A percentile compares a stretch with the other conserved stretches of the same genome.
phyloP scores from a whole-genome alignment of 1,140 invertebrate species.

The Drosophila nebulosa region DNA sequence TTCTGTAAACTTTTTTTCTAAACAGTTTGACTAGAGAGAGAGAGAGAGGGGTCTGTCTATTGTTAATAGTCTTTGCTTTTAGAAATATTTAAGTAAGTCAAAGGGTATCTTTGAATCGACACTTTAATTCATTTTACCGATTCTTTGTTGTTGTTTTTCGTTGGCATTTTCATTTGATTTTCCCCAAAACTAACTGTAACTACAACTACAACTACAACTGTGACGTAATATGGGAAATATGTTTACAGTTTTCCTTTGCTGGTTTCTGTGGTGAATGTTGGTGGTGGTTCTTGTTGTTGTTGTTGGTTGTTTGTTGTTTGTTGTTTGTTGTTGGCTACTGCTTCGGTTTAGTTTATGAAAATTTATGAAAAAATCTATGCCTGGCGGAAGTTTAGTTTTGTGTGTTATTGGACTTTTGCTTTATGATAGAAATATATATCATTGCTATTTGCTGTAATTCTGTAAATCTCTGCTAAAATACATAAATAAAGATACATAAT shows the following conservation, averaged over 20 bases:
- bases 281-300: background rate
- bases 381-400: slow-evolving; percentile 46
- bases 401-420: slow-evolving; percentile 34
- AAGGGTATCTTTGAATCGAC: too few species aligned
- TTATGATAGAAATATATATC: background rate
- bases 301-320: background rate
- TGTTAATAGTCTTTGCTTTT: too few species aligned
- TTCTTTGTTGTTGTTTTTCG: slow-evolving; percentile 36
- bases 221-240: slow-evolving; percentile 74
- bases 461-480: background rate
- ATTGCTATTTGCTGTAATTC: background rate
- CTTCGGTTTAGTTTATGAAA: slow-evolving; percentile 28
- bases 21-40: too few species aligned
- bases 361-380: slow-evolving; percentile 74
- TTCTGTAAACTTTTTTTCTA: too few species aligned
- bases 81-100: too few species aligned
- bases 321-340: background rate
- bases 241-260: slow-evolving; percentile 39
- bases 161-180: slow-evolving; percentile 15
- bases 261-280: slow-evolving; percentile 10
- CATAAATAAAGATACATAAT: background rate
- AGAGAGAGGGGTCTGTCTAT: too few species aligned
- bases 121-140: too few species aligned
- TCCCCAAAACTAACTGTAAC: background rate
- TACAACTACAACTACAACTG: slow-evolving; percentile 39